phyloP scores from a whole-genome alignment of 1,140 invertebrate genomes.

The Neocloeon triangulifer region DNA sequence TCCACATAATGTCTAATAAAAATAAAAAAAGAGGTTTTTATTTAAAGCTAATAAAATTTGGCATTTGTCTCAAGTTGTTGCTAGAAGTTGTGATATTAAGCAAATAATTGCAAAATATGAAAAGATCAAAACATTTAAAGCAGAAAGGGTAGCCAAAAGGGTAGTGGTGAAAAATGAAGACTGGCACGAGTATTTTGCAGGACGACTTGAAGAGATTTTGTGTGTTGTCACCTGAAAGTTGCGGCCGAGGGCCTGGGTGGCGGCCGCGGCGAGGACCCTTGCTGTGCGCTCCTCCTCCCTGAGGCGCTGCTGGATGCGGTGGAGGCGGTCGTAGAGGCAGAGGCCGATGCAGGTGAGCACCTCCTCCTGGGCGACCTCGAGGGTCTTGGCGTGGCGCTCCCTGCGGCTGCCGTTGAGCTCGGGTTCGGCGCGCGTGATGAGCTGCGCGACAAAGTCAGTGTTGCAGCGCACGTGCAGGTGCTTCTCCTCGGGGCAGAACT shows the following conservation, averaged over 20 bases:
- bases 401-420: conserved; percentile 56
- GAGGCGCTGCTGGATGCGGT: conserved; percentile 61
- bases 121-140: no score
- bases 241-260: conserved; percentile 60
- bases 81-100: no score
- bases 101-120: no score
- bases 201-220: no score
- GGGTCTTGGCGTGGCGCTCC: conserved; percentile 79
- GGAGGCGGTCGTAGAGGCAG: conserved; percentile 70
- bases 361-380: conserved; percentile 89
- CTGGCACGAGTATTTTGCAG: no score
- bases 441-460: conserved; percentile 62
- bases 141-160: not conserved
- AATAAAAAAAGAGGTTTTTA: no score
- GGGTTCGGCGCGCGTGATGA: conserved; percentile 77
- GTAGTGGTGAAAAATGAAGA: not conserved
- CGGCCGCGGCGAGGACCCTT: conserved; percentile 71
- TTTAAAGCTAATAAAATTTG: no score
- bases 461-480: conserved; percentile 71
- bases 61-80: no score
- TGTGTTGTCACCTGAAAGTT: conserved; percentile 57
- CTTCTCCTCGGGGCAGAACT: conserved; percentile 58
- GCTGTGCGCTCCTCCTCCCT: conserved; percentile 77
- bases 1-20: no score
- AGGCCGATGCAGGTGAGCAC: conserved; percentile 80